Base-by-base conservation (phyloP, 2,888 invertebrate genomes). In the Drosophila anomelani region DNA sequence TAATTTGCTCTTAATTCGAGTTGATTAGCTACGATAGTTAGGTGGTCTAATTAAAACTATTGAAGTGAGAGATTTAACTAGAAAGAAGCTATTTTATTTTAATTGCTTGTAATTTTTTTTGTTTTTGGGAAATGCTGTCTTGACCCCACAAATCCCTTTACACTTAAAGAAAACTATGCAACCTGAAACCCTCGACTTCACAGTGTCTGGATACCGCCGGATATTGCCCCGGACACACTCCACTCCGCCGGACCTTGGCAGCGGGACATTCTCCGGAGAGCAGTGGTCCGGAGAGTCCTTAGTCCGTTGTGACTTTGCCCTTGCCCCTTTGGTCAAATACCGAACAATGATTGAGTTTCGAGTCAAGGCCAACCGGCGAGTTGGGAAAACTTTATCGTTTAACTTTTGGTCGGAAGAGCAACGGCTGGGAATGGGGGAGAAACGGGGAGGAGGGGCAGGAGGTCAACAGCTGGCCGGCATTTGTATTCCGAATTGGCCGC, bases 401-500 rank as follows among this genome's bases (percentile, higher is more conserved):
- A 70, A 60, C 70, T 73, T 59, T 59, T 70, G 43, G 34, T 38
- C 17, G 41, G 46, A 29, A 26, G 26, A 51, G 49, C 59, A 39
- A 12, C 8, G 23, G 9, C 9, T 26, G 13, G 15, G 46, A 15
- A 6, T 6, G 12, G 8, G 15, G 8, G n/a, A 5, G 26, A 29
- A 8, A 15, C 32, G 2, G 7, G 17, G 23, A 38, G 32, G 10
- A n/a, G 9, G 44, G 47, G 32, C 13, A 8, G 32, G 34, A 34
- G 64, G 64, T 64, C 64, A 66, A 47, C 70, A 57, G 70, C 71
- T 47, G 41, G 43, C 32, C 53, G 64, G 71, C 71, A 75, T 79
- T 78, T 77, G 66, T 80, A 77, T 77, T 63, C 78, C 75, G 66
- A 72, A 72, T 76, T 73, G 76, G 56, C 73, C 79, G 51, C 46